Evolutionary conservation across 2,888 invertebrate species (phyloP), one percentile per base, ranked within the genome.

Genomic region (Plagodis pulveraria): DNA sequence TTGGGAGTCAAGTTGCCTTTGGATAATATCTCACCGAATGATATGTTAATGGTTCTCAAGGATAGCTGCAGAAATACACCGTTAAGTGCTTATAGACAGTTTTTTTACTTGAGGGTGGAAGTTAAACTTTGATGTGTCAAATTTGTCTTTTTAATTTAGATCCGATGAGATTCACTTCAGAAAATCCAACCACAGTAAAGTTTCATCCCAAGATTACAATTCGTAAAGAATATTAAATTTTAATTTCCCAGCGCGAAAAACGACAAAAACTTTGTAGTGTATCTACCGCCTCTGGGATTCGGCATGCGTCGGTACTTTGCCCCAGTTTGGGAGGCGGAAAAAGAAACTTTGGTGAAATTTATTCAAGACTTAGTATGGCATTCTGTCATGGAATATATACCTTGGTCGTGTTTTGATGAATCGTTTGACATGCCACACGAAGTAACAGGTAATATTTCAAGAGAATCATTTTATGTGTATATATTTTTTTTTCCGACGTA

Each of bases 241-340:
- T 56, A 22, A 58, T 43, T 65, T 62, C 67, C 12, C 59, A 91
- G 90, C 66, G 83, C 84, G 0, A 91, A 85, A 71, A 77, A 66
- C 50, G 88, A 86, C 53, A 85, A 81, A 58, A 70, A 64, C 50
- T 41, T 65, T 0, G 80, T 83, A 73, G 83, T 86, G 12, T 83
- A 74, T 48, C 62, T 91, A 8, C 87, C 89, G 0, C 77, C 74
- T 5, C 57, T 89, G 52, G 62, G 63, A 56, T 90, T 90, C 63
- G 80, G 83, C 1, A 77, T 86, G 43, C 77, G 73, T 8, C 76
- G 89, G 32, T 89, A 88, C 69, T 91, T 91, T 62, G 89, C 78
- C 0, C 61, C 78, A 32, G 80, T 89, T 9, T 11, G 75, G 6
- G 81, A 81, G 6, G 54, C 57, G 6, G 77, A 40, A 10, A 40